Evolutionary conservation across 2,113 vertebrate species (phyloP).

Genomic region (Anolis sagrei): DNA sequence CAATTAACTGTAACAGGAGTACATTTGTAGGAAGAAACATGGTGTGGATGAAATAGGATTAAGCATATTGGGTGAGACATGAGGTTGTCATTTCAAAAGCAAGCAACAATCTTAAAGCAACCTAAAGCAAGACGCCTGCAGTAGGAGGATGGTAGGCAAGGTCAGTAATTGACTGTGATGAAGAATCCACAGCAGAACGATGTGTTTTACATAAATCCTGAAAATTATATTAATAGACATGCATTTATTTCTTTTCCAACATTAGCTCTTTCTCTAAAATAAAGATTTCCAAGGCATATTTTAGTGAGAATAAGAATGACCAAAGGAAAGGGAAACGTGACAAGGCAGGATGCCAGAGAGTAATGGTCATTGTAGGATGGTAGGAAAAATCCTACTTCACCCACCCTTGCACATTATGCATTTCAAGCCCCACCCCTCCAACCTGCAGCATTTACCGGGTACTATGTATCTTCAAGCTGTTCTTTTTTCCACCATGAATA

Average conservation of each 20-base stretch:
- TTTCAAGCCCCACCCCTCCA: no score
- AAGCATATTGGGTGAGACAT: rapidly evolving
- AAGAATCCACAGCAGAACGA: neutral
- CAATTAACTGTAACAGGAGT: constrained; percentile 2
- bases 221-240: neutral
- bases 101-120: neutral
- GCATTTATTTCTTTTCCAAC: neutral
- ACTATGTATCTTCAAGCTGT: neutral
- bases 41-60: neutral
- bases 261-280: neutral
- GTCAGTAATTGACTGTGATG: neutral
- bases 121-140: neutral
- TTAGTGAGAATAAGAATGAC: neutral
- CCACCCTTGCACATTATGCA: no score
- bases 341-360: neutral
- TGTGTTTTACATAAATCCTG: neutral
- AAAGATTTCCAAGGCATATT: neutral
- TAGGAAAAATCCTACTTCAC: neutral
- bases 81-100: neutral
- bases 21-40: neutral
- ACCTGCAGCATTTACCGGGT: no score
- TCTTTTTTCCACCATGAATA: neutral
- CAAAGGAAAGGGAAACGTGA: neutral
- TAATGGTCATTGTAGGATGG: neutral
- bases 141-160: neutral